Conservation (phyloP, 2,113 vertebrate species). For the Uropsilus gracilis region DNA sequence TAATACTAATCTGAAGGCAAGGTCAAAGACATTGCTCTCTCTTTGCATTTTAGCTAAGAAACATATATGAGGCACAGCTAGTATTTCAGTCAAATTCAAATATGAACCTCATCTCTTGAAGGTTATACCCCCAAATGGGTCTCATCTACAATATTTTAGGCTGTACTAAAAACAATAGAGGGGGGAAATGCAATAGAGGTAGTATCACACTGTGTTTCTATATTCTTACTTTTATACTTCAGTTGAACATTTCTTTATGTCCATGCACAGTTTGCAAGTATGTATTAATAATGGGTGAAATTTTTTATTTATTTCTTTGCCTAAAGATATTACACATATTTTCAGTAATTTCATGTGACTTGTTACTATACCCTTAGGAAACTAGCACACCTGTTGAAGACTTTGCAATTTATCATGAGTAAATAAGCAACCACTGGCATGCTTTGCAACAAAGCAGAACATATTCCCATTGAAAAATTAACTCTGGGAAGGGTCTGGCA, state of each 20-base stretch:
- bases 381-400: not conserved
- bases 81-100: not conserved
- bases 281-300: not conserved
- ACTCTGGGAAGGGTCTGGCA: not conserved
- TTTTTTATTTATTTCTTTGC: not conserved
- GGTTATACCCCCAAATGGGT: not conserved
- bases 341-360: not conserved
- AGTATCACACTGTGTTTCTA: no score
- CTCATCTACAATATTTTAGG: not conserved
- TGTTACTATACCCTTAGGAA: not conserved
- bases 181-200: not conserved
- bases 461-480: not conserved
- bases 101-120: not conserved
- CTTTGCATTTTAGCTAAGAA: not conserved
- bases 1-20: not conserved
- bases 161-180: not conserved
- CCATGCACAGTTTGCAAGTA: not conserved
- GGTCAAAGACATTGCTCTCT: not conserved
- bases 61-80: not conserved
- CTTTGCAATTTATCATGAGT: not conserved
- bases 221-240: not conserved
- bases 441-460: not conserved
- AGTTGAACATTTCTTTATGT: not conserved
- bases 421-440: not conserved
- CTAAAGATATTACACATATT: not conserved